Evolutionary conservation across 30 jellyfish, hydroid and myxozoan species (phyloP), one percentile per base, ranked within the genome.

Genomic region (Aurelia aurita complex sp. Pacific): DNA sequence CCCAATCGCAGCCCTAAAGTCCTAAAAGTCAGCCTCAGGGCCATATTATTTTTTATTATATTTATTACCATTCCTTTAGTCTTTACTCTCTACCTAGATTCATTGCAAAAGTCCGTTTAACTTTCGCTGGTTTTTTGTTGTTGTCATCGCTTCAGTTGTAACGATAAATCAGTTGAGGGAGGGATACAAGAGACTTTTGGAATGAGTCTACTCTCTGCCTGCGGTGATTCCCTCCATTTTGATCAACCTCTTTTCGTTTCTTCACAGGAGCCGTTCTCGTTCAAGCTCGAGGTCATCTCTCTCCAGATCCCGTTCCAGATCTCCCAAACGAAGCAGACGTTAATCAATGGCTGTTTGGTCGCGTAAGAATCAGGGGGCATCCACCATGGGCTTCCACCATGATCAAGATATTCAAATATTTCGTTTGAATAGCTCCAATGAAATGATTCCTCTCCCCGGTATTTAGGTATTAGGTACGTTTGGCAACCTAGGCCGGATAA

Each of bases 351-450:
- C 19, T 69, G 77, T 55, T 42, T 68, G 90, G 90, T 81, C 83
- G 90, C 77, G 90, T 81, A 81, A 81, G 90, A 81, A 81, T 81
- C 90, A 81, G 68, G 84, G 90, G 90, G 90, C 68, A 81, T 32
- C 71, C 66, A 52, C 40, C 82, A 68, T 67, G 18, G 73, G 52
- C 17, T 66, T 70, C 40, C 83, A 16, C 57, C 79, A 36, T 34
- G 90, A 69, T 51, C 83, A 46, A 46, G 69, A 65, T 64, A 19
- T 33, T 46, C 9, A 32, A 34, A 16, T 52, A 38, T 63, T 17
- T 62, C 68, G 68, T 77, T 65, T 62, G 71, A 18, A 61, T 61
- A 38, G 88, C 46, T 77, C 80, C 29, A 67, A 14, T 64, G 61
- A 79, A 79, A 64, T 57, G 46, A 55, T 12, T 63, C 16, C 46